phyloP scores from a whole-genome alignment of 1,140 invertebrate genomes.

The Ostrea denselamellosa region DNA sequence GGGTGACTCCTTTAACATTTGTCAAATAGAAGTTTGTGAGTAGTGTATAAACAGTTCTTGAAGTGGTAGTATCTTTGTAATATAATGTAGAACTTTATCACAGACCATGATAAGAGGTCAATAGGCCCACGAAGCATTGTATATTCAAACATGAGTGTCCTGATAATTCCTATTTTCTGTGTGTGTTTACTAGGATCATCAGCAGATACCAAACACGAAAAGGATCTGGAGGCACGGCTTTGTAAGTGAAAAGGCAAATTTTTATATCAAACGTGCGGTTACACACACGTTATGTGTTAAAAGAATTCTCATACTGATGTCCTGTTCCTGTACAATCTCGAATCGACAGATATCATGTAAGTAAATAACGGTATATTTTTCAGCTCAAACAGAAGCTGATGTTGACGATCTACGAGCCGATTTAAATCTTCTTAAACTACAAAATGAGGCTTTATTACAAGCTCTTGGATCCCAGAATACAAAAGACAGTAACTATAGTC shows the following conservation, averaged over 20 bases:
- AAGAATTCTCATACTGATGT: too few species aligned
- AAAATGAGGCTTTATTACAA: neutral
- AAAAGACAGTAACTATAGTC: neutral
- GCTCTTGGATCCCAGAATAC: neutral
- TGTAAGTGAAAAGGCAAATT: neutral
- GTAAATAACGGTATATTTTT: neutral
- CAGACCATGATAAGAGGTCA: too few species aligned
- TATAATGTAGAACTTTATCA: too few species aligned
- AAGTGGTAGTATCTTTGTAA: too few species aligned
- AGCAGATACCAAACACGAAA: neutral
- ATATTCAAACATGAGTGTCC: neutral
- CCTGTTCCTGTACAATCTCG: too few species aligned
- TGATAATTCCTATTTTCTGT: neutral
- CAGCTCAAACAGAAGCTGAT: conserved; percentile 1
- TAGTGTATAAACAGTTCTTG: too few species aligned
- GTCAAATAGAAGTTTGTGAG: too few species aligned
- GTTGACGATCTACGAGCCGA: neutral
- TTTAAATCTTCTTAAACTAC: neutral
- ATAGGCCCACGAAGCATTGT: too few species aligned
- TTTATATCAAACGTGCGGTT: too few species aligned
- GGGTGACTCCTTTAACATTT: too few species aligned
- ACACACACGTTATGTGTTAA: too few species aligned
- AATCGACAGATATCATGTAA: neutral
- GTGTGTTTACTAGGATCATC: neutral
- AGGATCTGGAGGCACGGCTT: neutral